A percentile compares a stretch with the other conserved stretches of the same genome.
These are phyloP conservation scores for Lanistes nyassanus DNA, from an alignment of 1,140 invertebrate species.

Conservation along the genomic window DNA sequence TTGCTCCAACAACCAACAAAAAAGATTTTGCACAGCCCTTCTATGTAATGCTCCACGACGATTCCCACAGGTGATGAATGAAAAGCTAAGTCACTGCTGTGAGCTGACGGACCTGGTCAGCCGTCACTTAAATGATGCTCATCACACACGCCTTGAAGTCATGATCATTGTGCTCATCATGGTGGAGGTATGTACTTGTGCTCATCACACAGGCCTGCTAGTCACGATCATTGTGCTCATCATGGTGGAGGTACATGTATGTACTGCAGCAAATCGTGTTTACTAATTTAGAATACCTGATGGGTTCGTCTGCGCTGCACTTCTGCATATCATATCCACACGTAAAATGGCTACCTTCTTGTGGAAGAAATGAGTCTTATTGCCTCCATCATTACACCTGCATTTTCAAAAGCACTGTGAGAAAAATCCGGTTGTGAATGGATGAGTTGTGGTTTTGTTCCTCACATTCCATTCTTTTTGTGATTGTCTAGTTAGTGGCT, in stretches of 20 bases:
- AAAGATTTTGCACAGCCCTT: too few relatives aligned
- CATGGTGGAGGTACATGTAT: slow-evolving; percentile 86
- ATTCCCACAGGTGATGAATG: slow-evolving; percentile 93
- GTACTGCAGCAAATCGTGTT: background rate
- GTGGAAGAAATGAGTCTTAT: too few relatives aligned
- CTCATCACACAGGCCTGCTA: slow-evolving; percentile 76
- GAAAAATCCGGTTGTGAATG: too few relatives aligned
- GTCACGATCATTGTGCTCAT: slow-evolving; percentile 97
- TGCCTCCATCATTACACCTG: too few relatives aligned
- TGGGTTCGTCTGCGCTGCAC: background rate
- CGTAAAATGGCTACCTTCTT: too few relatives aligned
- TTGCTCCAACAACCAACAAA: too few relatives aligned
- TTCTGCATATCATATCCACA: background rate
- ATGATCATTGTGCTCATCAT: slow-evolving; percentile 96
- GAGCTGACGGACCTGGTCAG: slow-evolving; percentile 89
- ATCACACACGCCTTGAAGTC: slow-evolving; percentile 90
- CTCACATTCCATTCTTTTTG: too few relatives aligned
- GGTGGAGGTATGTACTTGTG: slow-evolving; percentile 81
- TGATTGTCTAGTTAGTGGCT: too few relatives aligned
- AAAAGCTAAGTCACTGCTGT: slow-evolving; percentile 91
- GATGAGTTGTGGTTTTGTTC: too few relatives aligned
- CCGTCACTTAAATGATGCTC: slow-evolving; percentile 87
- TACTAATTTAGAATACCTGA: background rate
- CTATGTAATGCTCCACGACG: too few relatives aligned
- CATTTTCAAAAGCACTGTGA: too few relatives aligned